Conservation (phyloP, 1,140 invertebrate species). For the Berghia stephanieae region DNA sequence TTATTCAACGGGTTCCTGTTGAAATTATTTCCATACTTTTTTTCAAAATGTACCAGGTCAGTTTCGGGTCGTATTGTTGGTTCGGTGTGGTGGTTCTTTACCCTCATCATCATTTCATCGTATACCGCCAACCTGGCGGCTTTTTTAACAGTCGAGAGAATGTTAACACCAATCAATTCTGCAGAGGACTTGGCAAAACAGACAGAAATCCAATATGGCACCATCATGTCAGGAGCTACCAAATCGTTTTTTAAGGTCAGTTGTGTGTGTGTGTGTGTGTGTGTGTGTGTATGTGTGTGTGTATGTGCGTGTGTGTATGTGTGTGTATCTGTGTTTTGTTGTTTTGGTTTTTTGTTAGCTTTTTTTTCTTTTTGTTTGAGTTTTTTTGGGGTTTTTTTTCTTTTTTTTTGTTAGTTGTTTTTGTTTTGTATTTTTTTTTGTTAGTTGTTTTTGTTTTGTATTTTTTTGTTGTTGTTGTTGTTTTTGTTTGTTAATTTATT, state of each 20-base stretch:
- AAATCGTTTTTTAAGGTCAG: slow-evolving; percentile 64
- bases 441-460: too few relatives aligned
- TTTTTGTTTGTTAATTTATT: too few relatives aligned
- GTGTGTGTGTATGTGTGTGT: too few relatives aligned
- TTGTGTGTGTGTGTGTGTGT: too few relatives aligned
- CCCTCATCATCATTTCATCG: slow-evolving; percentile 65
- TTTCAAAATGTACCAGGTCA: slow-evolving; percentile 52
- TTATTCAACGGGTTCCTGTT: neutral
- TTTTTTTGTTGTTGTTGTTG: too few relatives aligned
- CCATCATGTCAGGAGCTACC: slow-evolving; percentile 56
- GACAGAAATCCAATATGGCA: slow-evolving; percentile 64
- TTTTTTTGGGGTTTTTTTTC: too few relatives aligned
- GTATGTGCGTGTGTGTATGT: too few relatives aligned
- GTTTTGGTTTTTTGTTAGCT: too few relatives aligned
- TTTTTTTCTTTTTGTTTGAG: too few relatives aligned
- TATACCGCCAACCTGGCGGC: slow-evolving; percentile 67
- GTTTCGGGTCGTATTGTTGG: slow-evolving; percentile 65
- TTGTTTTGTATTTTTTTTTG: too few relatives aligned
- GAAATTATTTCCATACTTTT: neutral
- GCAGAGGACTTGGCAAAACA: slow-evolving; percentile 64
- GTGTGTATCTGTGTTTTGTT: too few relatives aligned
- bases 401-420: too few relatives aligned
- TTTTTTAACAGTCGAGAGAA: slow-evolving; percentile 64
- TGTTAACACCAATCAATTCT: slow-evolving; percentile 62
- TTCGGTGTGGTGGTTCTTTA: slow-evolving; percentile 66